Conservation (phyloP, 2,113 vertebrate genomes). For the Pomatorhinus ruficollis region DNA sequence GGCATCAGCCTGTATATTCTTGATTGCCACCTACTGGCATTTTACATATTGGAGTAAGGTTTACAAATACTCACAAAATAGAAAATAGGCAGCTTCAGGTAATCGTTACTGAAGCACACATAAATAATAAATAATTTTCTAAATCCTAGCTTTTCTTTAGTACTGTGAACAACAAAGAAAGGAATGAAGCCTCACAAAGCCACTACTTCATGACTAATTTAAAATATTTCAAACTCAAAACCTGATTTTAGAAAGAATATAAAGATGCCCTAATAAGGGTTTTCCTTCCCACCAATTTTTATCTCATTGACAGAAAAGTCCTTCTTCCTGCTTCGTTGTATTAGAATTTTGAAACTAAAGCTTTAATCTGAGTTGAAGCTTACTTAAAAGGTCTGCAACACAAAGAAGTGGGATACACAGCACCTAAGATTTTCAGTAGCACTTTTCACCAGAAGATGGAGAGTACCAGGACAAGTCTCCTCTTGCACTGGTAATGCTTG, state of each 20-base stretch:
- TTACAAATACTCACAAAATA: background rate
- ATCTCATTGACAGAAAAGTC: background rate
- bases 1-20: background rate
- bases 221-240: background rate
- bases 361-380: background rate
- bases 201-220: background rate
- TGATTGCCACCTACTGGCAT: conserved; percentile 56
- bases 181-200: background rate
- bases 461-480: background rate
- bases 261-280: background rate
- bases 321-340: background rate
- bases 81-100: background rate
- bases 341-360: background rate
- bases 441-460: background rate
- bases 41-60: background rate
- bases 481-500: background rate
- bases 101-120: background rate
- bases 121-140: background rate
- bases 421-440: background rate
- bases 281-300: background rate
- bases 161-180: background rate
- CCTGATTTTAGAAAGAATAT: background rate
- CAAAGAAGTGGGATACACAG: background rate
- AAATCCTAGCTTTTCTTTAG: background rate
- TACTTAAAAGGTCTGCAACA: background rate